Evolutionary conservation across 2,797 vertebrate species (phyloP), one percentile per base, ranked within the genome.

Genomic region (Amblyraja radiata): DNA sequence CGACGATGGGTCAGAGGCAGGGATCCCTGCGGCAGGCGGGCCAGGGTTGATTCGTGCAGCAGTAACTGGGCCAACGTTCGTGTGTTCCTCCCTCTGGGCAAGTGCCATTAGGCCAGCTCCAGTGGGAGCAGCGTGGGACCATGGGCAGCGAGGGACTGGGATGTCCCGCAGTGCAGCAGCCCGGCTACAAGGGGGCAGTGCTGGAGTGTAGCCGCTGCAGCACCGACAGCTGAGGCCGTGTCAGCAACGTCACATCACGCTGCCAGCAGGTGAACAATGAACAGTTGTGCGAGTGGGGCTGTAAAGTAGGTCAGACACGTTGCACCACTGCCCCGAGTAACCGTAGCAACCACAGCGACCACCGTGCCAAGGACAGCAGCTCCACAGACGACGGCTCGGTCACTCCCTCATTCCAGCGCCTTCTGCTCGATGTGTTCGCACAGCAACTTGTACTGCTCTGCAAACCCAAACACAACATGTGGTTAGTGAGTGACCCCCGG

Each of bases 381-480:
- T 88, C 6, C 6, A 14, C 32, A 65, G 5, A 86, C 0, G 13
- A 28, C 18, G 61, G 2, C 28, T 32, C 2, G 16, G 7, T 63
- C 28, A n/a, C 25, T 8, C 2, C 61, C 58, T 94, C 97, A 99
- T 93, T 99, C 98, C 0, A 95, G 23, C 0, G 98, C 97, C 98
- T 98, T 99, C 95, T 98, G 97, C 94, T 99, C 98, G 2, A 99
- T 99, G 96, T 99, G 98, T 93, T 99, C 98, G 0, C 96, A 98
- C 93, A 99, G 97, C 94, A 99, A 95, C 96, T 99, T 99, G 97
- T 97, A 98, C 94, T 99, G 98, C 95, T 99, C 99, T 99, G 96
- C 6, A 95, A 94, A 94, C 81, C 76, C 93, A 68, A 39, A 76
- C 88, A 95, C 21, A 18, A 94, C 84, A 76, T 4, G 25, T 3